Base-by-base conservation (phyloP, 2,888 invertebrate species). In the Mesoligia furuncula region DNA sequence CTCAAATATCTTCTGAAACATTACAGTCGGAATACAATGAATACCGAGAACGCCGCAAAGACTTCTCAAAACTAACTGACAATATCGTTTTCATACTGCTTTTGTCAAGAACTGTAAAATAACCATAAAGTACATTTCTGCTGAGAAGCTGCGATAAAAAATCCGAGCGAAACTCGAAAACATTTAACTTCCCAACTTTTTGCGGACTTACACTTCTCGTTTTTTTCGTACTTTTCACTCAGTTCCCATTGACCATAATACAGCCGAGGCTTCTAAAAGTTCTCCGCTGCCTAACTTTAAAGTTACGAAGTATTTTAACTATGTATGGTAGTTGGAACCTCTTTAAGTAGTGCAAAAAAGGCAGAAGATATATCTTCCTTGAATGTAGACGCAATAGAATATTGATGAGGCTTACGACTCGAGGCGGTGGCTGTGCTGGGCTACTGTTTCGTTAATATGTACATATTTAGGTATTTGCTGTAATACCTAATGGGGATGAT, bases 121-220 rank as follows among this genome's bases (percentile, higher is more conserved):
- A 88, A 86, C 87, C 85, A 85, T 89, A 88, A 87, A 92, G 83
- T 85, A 88, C 80, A 87, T 86, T 84, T 81, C 78, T 75, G 75
- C 84, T 39, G 79, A 89, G 88, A 89, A 87, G 86, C 86, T 84
- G 84, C 90, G 84, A 90, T 90, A 91, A 93, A 91, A 91, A 93
- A 92, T 91, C 90, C 80, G 80, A 76, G 85, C 85, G 84, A 89
- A 90, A 89, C 90, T 92, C 88, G 88, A 91, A 89, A 93, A 93
- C 93, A 93, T 93, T 94, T 93, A 94, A 94, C 93, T 94, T 92
- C 15, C 77, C 89, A 92, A 92, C 91, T 93, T 90, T 88, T 87
- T 89, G 89, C 90, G 86, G 91, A 91, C 89, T 91, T 89, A 87
- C 83, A 81, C 79, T 88, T 69, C 80, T 89, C 87, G 84, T 86